These are phyloP conservation scores for Drosophila nigricruria DNA, from an alignment of 2,888 invertebrate genomes.

Conservation along the genomic window DNA sequence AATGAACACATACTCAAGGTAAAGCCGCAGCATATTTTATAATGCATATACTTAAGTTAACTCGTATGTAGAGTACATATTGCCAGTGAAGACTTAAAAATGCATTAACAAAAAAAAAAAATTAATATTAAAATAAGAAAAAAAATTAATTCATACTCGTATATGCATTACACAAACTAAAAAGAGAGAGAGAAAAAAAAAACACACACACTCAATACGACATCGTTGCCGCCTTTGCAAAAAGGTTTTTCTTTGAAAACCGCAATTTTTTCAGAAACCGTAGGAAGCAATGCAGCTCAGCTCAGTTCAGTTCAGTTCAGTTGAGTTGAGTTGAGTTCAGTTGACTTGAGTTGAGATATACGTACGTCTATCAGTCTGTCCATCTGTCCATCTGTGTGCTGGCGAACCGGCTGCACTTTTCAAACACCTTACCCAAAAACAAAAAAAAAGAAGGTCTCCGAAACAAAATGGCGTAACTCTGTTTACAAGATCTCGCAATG, in stretches of 20 bases:
- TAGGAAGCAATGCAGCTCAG: slow-evolving; percentile 55
- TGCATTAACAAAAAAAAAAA: slow-evolving; percentile 59
- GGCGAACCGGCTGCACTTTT: slow-evolving; percentile 59
- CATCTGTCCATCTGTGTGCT: slow-evolving; percentile 9
- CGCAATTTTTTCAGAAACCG: slow-evolving; percentile 75
- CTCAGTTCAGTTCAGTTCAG: slow-evolving; percentile 32
- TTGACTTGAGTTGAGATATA: slow-evolving; percentile 1
- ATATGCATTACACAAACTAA: slow-evolving; percentile 61
- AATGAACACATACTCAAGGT: slow-evolving; percentile 14
- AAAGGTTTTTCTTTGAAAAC: slow-evolving; percentile 72
- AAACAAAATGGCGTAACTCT: slow-evolving; percentile 61
- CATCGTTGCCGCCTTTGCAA: slow-evolving; percentile 42
- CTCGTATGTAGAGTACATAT: slow-evolving; percentile 31
- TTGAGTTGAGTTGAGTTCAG: slow-evolving; percentile 30
- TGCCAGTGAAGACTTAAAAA: slow-evolving; percentile 73
- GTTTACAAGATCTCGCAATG: slow-evolving; percentile 25
- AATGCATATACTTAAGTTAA: slow-evolving; percentile 9
- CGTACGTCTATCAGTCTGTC: not conserved
- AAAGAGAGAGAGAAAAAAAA: slow-evolving; percentile 11
- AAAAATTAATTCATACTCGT: slow-evolving; percentile 60
- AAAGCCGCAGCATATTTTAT: slow-evolving; percentile 15
- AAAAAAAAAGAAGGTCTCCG: slow-evolving; percentile 17
- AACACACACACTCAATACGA: slow-evolving; percentile 32
- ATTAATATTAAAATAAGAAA: slow-evolving; percentile 24
- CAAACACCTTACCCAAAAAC: slow-evolving; percentile 60